Evolutionary conservation across 2,888 invertebrate species (phyloP).

Genomic region (Macaria notata): DNA sequence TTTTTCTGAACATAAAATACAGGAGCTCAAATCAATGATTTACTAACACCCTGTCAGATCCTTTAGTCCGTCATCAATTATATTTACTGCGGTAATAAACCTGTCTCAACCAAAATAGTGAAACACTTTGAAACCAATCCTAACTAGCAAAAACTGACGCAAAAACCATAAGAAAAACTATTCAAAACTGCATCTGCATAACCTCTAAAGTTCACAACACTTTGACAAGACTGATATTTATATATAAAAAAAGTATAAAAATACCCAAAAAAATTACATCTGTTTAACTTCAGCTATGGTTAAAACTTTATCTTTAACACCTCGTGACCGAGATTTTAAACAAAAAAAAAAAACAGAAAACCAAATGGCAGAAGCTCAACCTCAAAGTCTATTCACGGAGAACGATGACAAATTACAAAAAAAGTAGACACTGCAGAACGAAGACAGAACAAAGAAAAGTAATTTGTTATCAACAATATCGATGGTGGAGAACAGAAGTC

Average conservation of each 20-base stretch:
- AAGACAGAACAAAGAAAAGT: slow-evolving; percentile 72
- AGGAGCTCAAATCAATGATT: neutral
- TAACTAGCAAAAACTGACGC: neutral
- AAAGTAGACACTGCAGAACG: slow-evolving; percentile 36
- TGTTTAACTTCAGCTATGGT: too few relatives aligned
- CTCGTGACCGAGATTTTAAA: slow-evolving; percentile 16
- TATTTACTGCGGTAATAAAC: neutral
- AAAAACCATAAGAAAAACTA: slow-evolving; percentile 1
- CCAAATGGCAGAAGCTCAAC: slow-evolving; percentile 22
- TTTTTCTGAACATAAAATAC: too few relatives aligned
- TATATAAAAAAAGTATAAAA: too few relatives aligned
- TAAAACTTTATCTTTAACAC: neutral
- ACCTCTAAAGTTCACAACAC: neutral
- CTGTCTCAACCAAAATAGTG: neutral
- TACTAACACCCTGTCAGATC: neutral
- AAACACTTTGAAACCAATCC: neutral
- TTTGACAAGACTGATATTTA: too few relatives aligned
- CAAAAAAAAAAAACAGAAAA: slow-evolving; percentile 16
- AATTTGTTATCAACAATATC: slow-evolving; percentile 78
- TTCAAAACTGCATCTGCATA: neutral
- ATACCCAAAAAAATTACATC: too few relatives aligned
- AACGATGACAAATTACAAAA: slow-evolving; percentile 51
- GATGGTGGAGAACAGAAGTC: slow-evolving; percentile 62
- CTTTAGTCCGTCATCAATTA: neutral
- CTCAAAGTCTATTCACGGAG: slow-evolving; percentile 32